A percentile compares a stretch with the other conserved stretches of the same genome.
Conservation (phyloP, 92 coral and sea anemone species). For the Porites divaricata region DNA sequence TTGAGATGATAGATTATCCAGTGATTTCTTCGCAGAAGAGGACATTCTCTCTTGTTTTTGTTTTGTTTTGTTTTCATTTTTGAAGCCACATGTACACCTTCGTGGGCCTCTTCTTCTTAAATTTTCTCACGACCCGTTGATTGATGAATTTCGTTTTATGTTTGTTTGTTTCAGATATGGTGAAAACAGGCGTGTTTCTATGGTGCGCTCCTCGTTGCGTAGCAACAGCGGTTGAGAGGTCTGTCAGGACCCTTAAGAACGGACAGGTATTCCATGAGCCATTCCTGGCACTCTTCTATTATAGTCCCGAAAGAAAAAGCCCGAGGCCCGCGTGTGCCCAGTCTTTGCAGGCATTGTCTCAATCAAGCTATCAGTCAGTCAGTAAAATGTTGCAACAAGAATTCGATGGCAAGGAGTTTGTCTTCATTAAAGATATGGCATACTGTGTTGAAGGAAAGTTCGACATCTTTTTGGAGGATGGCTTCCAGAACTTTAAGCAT, state of each 20-base stretch:
- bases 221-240: slow-evolving; percentile 95
- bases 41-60: too few species aligned
- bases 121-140: too few species aligned
- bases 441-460: slow-evolving; percentile 81
- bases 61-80: too few species aligned
- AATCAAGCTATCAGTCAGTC: slow-evolving; percentile 75
- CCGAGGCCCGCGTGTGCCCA: slow-evolving; percentile 65
- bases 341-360: slow-evolving; percentile 65
- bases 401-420: slow-evolving; percentile 82
- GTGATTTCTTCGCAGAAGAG: too few species aligned
- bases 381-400: slow-evolving; percentile 74
- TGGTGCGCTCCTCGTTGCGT: slow-evolving; percentile 99
- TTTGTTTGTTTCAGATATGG: too few species aligned
- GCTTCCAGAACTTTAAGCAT: slow-evolving; percentile 79
- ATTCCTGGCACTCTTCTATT: slow-evolving; percentile 80
- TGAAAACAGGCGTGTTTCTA: slow-evolving; percentile 82
- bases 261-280: slow-evolving; percentile 92
- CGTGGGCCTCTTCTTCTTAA: too few species aligned
- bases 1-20: too few species aligned
- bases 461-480: slow-evolving; percentile 76
- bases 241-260: slow-evolving; percentile 86
- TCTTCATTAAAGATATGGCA: slow-evolving; percentile 97
- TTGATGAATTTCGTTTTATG: too few species aligned
- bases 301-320: slow-evolving; percentile 90
- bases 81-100: too few species aligned